A percentile compares a stretch with the other conserved stretches of the same genome.
Conservation (phyloP, 1,140 invertebrate genomes). For the Xylocopa sonorina region DNA sequence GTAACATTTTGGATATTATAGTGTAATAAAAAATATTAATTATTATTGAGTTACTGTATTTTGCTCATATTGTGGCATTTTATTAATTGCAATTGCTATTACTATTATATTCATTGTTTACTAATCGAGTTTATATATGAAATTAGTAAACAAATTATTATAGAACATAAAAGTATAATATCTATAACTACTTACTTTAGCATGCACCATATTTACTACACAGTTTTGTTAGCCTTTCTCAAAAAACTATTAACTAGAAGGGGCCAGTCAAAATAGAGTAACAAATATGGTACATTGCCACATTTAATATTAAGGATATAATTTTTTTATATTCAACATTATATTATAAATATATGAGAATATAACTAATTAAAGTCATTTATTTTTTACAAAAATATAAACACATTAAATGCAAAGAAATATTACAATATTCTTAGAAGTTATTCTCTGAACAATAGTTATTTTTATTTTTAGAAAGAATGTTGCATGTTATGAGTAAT, state of each 20-base stretch:
- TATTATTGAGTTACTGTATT: conserved; percentile 2
- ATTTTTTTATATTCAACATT: conserved; percentile 11
- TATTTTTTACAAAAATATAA: not conserved
- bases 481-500: conserved; percentile 15
- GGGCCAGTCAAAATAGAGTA: conserved; percentile 7
- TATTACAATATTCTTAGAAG: not conserved
- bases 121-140: not conserved
- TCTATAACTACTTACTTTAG: conserved; percentile 16
- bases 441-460: not conserved
- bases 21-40: conserved; percentile 8
- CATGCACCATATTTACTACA: conserved; percentile 26
- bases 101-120: not conserved
- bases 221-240: conserved; percentile 22
- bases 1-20: conserved; percentile 8
- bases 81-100: not conserved
- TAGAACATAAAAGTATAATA: not conserved
- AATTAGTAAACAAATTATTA: not conserved
- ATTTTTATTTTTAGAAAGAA: conserved; percentile 11
- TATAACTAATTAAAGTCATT: conserved; percentile 4
- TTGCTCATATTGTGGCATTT: not conserved
- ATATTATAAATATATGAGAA: not conserved
- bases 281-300: conserved; percentile 28
- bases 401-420: conserved; percentile 3
- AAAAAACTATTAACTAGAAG: conserved; percentile 1
- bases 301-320: not conserved